Percentiles rank a stretch among this genome's conserved stretches.
phyloP scores from a whole-genome alignment of 1,140 invertebrate genomes.

The Rhopalosiphum padi region DNA sequence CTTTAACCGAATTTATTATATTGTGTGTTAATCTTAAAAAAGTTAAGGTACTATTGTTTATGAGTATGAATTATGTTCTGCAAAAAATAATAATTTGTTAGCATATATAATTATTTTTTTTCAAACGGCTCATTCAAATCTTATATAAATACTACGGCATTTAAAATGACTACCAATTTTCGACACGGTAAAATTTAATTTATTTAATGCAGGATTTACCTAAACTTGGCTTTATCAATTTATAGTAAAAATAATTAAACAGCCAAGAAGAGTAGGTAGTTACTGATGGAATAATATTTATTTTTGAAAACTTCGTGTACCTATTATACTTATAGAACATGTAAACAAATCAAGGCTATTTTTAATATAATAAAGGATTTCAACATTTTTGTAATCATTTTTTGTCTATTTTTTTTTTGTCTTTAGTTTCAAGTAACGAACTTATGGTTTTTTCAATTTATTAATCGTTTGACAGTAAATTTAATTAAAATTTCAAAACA shows the following conservation, averaged over 20 bases:
- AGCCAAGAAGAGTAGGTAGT: neutral
- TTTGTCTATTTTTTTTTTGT: neutral
- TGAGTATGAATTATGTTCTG: neutral
- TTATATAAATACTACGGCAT: neutral
- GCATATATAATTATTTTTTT: neutral
- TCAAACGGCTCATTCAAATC: neutral
- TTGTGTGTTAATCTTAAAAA: neutral
- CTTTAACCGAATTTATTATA: neutral
- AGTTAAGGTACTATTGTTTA: rapidly evolving
- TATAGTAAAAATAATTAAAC: neutral
- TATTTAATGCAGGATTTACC: neutral
- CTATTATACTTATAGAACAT: neutral
- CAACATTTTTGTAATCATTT: neutral
- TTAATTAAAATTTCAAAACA: constrained; percentile 15
- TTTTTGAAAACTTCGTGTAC: neutral
- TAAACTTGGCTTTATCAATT: neutral
- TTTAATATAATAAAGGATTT: neutral
- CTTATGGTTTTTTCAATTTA: neutral
- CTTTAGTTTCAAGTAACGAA: neutral
- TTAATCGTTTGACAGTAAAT: neutral
- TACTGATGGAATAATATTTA: neutral
- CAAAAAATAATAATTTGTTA: neutral
- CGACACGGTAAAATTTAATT: neutral
- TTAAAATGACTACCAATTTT: neutral
- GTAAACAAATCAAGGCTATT: neutral